Evolutionary conservation across 2,797 vertebrate species (phyloP), one percentile per base, ranked within the genome.

Genomic region (Moxostoma hubbsi): DNA sequence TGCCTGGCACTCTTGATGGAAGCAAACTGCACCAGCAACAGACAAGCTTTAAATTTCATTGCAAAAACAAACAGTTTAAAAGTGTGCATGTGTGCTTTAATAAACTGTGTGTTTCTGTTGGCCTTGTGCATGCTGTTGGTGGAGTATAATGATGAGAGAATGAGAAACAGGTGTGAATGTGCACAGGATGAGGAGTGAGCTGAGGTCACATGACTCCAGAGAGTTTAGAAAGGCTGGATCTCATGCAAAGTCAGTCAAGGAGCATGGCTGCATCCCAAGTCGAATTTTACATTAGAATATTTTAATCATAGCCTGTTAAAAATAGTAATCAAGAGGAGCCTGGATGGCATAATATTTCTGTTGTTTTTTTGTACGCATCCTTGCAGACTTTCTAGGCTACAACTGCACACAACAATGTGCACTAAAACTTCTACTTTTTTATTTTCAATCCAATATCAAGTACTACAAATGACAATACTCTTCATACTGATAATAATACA

Each of bases 81-180:
- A 76, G 36, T 36, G 36, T 36, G 36, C 36, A 45, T 50, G 45
- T 67, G 57, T 67, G 45, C 61, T 62, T 18, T 66, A 64, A 58
- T 66, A 78, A 78, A 75, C 24, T 36, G 58, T 54, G 58, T 78
- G 76, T 71, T 78, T 70, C 76, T 71, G 58, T 78, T 59, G 73
- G 57, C 36, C 46, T 68, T 2, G 16, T 59, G 5, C 59, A 67
- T 81, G 15, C 66, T 61, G 51, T 77, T 73, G 18, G 51, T 65
- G 73, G 75, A 62, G 64, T 70, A 53, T 51, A 16, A 66, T 74
- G 67, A 69, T 77, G 83, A 67, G 57, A 53, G 45, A 82, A 73
- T 59, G 65, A 78, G 67, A 78, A 71, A 78, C 47, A 69, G 54
- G 75, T 80, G 49, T 59, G 70, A 43, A 61, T 51, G 15, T 9